Percentiles rank a stretch among this genome's conserved stretches.
Evolutionary conservation across 2,797 vertebrate genomes (phyloP).

Genomic region (Pyrrhura leucotis): DNA sequence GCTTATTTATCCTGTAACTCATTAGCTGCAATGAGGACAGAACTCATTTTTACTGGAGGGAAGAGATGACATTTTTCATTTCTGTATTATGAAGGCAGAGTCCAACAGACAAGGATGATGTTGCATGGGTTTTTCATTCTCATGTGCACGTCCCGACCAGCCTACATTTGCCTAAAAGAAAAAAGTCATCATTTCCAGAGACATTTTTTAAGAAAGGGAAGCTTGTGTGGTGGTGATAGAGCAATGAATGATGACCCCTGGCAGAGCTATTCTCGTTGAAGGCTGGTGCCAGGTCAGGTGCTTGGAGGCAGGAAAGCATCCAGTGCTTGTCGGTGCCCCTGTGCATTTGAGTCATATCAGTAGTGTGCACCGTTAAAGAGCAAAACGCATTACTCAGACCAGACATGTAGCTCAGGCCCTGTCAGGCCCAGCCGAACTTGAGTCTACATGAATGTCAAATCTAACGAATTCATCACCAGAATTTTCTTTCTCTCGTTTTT

Average conservation of each 20-base stretch:
- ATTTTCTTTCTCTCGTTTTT: neutral
- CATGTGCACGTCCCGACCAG: neutral
- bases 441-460: neutral
- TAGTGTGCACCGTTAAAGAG: slow-evolving; percentile 24
- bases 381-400: slow-evolving; percentile 50
- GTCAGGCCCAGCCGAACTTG: neutral
- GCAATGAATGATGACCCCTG: neutral
- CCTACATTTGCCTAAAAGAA: neutral
- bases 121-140: neutral
- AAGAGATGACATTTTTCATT: neutral
- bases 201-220: neutral
- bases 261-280: neutral
- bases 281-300: neutral
- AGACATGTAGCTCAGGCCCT: neutral
- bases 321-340: neutral
- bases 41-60: neutral
- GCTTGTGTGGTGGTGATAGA: neutral
- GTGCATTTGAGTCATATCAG: slow-evolving; percentile 41
- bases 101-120: neutral
- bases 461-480: slow-evolving; percentile 1
- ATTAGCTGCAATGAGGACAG: neutral
- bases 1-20: neutral
- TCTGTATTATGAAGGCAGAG: neutral
- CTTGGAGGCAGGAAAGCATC: slow-evolving; percentile 20
- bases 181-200: neutral